Percentiles rank a stretch among this genome's conserved stretches.
These are phyloP conservation scores for Atrichornis clamosus DNA, from an alignment of 2,113 vertebrate species.

Conservation along the genomic window DNA sequence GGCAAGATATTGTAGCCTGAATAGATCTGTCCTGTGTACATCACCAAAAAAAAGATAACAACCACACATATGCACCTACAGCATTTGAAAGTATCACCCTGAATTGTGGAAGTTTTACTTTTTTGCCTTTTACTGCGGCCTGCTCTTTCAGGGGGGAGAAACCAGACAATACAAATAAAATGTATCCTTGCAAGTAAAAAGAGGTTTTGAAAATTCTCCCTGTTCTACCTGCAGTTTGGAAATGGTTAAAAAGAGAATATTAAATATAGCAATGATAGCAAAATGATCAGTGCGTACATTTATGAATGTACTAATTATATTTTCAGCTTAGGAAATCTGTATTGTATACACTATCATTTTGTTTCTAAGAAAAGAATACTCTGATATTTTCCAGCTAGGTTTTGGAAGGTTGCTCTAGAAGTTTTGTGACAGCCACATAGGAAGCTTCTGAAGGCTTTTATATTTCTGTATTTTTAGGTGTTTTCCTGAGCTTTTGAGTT, in stretches of 20 bases:
- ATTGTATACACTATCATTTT: background rate
- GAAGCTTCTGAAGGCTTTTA: background rate
- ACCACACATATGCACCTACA: background rate
- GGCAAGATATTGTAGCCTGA: background rate
- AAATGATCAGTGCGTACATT: background rate
- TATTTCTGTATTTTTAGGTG: background rate
- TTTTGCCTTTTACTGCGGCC: background rate
- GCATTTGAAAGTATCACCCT: background rate
- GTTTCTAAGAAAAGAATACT: conserved; percentile 13
- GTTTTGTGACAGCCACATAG: background rate
- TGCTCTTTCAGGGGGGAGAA: background rate
- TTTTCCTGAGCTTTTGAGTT: background rate
- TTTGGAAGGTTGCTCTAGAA: background rate
- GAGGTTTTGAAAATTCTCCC: background rate
- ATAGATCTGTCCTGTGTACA: background rate
- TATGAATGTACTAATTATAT: background rate
- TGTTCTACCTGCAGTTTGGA: background rate
- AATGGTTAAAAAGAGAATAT: background rate
- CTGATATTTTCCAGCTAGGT: background rate
- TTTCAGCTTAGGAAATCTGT: background rate
- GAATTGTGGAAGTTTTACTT: background rate
- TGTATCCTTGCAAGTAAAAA: background rate
- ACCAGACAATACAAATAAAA: background rate
- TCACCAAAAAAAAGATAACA: background rate
- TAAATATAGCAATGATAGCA: background rate